phyloP scores from a whole-genome alignment of 1,140 invertebrate species.

The Hypsibius dujardini region DNA sequence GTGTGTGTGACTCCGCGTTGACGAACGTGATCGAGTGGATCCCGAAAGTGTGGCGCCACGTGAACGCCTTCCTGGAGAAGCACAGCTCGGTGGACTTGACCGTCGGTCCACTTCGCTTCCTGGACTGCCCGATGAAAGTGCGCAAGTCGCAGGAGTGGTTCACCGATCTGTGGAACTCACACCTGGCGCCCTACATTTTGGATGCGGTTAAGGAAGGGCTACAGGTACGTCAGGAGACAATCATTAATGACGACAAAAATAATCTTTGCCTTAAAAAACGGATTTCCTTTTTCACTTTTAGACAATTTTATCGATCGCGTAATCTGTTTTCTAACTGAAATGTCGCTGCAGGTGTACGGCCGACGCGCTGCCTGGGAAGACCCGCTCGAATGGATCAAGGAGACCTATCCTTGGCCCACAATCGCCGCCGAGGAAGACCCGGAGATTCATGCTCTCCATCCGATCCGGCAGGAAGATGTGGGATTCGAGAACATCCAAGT shows the following conservation, averaged over 20 bases:
- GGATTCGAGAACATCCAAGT: conserved; percentile 52
- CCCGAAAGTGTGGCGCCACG: conserved; percentile 74
- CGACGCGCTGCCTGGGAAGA: conserved; percentile 52
- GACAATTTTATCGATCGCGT: too few species aligned
- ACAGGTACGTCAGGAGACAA: conserved; percentile 34
- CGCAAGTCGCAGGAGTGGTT: conserved; percentile 76
- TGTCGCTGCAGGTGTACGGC: conserved; percentile 40
- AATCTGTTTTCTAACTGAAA: too few species aligned
- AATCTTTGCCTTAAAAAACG: conserved; percentile 6
- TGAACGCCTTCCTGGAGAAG: conserved; percentile 85
- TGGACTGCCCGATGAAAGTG: conserved; percentile 52
- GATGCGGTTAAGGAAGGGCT: conserved; percentile 80
- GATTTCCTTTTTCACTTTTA: conserved; percentile 20
- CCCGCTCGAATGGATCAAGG: conserved; percentile 66
- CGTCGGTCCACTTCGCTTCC: conserved; percentile 58
- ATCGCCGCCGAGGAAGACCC: conserved; percentile 21
- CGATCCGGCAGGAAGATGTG: conserved; percentile 49
- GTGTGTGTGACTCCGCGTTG: conserved; percentile 37
- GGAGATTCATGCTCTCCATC: conserved; percentile 28
- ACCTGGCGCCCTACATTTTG: conserved; percentile 75
- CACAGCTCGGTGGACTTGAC: conserved; percentile 90
- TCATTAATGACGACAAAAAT: too few species aligned
- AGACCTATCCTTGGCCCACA: conserved; percentile 69
- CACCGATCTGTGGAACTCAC: conserved; percentile 92
- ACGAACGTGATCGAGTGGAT: conserved; percentile 78